Evolutionary conservation across 2,113 vertebrate genomes (phyloP).

Genomic region (Prinia subflava): DNA sequence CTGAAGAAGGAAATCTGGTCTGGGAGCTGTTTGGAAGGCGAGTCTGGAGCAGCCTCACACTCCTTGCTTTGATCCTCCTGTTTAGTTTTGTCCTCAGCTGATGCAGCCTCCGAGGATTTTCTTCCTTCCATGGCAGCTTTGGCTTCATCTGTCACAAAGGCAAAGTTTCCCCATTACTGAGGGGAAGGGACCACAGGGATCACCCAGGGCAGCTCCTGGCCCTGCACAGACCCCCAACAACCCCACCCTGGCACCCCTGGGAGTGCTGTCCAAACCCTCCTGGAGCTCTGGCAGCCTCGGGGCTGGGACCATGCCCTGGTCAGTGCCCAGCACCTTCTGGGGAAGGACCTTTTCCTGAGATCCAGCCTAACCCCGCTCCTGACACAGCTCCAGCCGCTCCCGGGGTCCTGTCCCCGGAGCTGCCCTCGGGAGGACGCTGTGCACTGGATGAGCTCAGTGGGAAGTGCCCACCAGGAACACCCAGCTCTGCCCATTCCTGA

Average conservation of each 20-base stretch:
- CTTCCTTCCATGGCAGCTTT: slow-evolving; percentile 48
- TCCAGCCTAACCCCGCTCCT: rapidly evolving
- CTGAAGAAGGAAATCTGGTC: slow-evolving; percentile 99
- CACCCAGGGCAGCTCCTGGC: too few relatives aligned
- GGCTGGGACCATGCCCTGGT: background rate
- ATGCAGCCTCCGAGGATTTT: slow-evolving; percentile 55
- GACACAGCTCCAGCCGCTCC: background rate
- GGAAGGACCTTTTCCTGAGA: background rate
- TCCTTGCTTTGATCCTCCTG: slow-evolving; percentile 56
- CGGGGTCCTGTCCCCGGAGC: background rate
- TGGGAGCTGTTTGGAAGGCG: slow-evolving; percentile 92
- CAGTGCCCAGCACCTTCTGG: background rate
- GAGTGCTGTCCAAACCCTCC: rapidly evolving
- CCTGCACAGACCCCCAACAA: background rate
- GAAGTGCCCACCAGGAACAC: rapidly evolving
- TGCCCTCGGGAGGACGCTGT: background rate
- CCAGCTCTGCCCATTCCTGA: rapidly evolving
- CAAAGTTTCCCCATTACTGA: slow-evolving; percentile 28
- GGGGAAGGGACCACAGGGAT: background rate
- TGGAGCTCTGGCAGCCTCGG: background rate
- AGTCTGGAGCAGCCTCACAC: slow-evolving; percentile 74
- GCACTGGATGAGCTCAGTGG: rapidly evolving
- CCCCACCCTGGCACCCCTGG: background rate
- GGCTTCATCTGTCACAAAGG: slow-evolving; percentile 62
- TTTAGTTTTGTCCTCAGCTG: slow-evolving; percentile 50